Conservation (phyloP, 2,113 vertebrate species). For the Meleagris gallopavo region DNA sequence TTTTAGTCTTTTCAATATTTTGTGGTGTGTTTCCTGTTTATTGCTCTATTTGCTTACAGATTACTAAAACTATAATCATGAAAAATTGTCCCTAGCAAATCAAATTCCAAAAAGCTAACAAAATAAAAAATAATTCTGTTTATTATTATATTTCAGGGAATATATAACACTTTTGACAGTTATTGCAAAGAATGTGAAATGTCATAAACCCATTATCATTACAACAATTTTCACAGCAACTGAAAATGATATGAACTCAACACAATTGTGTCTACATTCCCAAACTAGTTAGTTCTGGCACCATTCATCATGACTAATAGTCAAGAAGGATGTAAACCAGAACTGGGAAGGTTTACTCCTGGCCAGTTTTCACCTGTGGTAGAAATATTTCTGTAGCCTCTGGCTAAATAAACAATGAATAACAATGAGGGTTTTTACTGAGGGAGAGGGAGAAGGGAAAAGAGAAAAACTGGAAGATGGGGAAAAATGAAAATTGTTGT, state of each 20-base stretch:
- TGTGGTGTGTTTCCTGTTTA: not conserved
- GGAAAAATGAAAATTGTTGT: not conserved
- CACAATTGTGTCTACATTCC: not conserved
- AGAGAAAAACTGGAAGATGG: not conserved
- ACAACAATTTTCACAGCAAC: not conserved
- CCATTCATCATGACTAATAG: not conserved
- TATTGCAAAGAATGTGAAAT: not conserved
- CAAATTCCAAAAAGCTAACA: constrained; percentile 6
- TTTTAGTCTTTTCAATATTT: not conserved
- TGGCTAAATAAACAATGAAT: not conserved
- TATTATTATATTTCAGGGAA: not conserved
- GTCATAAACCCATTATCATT: not conserved
- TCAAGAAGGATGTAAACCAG: not conserved
- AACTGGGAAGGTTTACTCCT: not conserved
- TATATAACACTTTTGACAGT: not conserved
- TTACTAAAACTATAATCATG: not conserved
- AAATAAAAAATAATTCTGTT: constrained; percentile 11
- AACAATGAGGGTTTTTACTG: not conserved
- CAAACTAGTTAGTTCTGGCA: not conserved
- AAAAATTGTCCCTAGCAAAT: not conserved
- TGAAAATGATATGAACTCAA: not conserved
- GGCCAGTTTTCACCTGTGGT: not conserved
- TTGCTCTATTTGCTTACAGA: not conserved
- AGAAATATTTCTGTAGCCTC: not conserved
- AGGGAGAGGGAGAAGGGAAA: not conserved